phyloP scores from a whole-genome alignment of 1,140 invertebrate species.

The Heterodera schachtii region DNA sequence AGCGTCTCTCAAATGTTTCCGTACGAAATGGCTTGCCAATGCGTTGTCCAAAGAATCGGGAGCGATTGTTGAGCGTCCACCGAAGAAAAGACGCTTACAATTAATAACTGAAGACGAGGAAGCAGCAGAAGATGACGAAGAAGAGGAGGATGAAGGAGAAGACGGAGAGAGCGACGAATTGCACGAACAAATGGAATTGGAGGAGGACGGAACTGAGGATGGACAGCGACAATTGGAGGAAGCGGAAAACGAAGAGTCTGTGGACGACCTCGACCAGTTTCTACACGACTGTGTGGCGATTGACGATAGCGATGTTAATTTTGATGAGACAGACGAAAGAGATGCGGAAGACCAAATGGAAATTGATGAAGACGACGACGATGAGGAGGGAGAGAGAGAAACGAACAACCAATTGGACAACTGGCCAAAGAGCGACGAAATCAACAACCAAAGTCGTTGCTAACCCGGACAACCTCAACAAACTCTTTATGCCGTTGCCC shows the following conservation, averaged over 20 bases:
- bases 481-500: constrained; percentile 66
- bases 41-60: constrained; percentile 8
- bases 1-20: not conserved
- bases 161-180: not conserved
- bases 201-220: constrained; percentile 32
- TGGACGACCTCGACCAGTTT: constrained; percentile 68
- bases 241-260: constrained; percentile 8
- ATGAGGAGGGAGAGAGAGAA: constrained; percentile 9
- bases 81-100: not conserved
- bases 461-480: constrained; percentile 7
- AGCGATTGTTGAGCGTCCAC: not conserved
- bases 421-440: not conserved
- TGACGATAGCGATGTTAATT: constrained; percentile 73
- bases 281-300: constrained; percentile 73
- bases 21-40: constrained; percentile 1
- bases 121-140: constrained; percentile 68
- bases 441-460: not conserved
- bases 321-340: constrained; percentile 74
- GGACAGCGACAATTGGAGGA: not conserved
- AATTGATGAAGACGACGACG: constrained; percentile 18
- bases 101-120: not conserved
- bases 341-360: constrained; percentile 73
- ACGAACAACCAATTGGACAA: not conserved
- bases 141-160: not conserved
- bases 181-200: constrained; percentile 17